Evolutionary conservation across 2,113 vertebrate genomes (phyloP), one percentile per base, ranked within the genome.

Genomic region (Perccottus glenii): DNA sequence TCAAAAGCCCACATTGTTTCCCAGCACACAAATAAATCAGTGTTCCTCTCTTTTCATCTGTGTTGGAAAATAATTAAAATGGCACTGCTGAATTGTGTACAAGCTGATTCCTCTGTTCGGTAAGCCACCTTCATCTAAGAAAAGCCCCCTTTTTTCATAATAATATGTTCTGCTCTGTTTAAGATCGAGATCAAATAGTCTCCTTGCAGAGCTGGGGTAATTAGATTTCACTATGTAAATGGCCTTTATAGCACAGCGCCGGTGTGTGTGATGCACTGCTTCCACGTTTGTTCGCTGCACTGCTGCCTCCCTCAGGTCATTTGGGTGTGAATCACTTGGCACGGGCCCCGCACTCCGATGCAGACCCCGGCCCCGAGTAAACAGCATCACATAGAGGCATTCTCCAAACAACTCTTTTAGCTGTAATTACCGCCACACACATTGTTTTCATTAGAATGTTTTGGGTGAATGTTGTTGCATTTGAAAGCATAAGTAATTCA

Each of bases 151-250:
- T 69, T 60, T 80, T 76, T 81, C 78, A 82, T 87, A 87, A 90
- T 92, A 92, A 93, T 91, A 91, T 91, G 87, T 89, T 90, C 89
- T 91, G 84, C 87, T 78, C 88, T 90, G 87, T 90, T 91, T 90
- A 92, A 90, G 89, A 91, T 88, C 85, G 90, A 91, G 91, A 92
- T 93, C 88, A 91, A 92, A 92, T 91, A 87, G 60, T 87, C 87
- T 84, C 52, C 88, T 92, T 85, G 84, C 80, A 90, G 90, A 80
- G 84, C 81, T 64, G n/a, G 83, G 82, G 89, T 93, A 92, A 93
- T 93, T 92, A 93, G 89, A 90, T 92, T 92, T 91, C 81, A 80
- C 92, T 93, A 92, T 93, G 92, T 92, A 91, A 92, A 93, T 92
- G 90, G 90, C 74, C 86, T 89, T 91, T 89, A 88, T 88, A 90